These are phyloP conservation scores for Artemisiospiza belli DNA, from an alignment of 2,113 vertebrate genomes.

Conservation along the genomic window DNA sequence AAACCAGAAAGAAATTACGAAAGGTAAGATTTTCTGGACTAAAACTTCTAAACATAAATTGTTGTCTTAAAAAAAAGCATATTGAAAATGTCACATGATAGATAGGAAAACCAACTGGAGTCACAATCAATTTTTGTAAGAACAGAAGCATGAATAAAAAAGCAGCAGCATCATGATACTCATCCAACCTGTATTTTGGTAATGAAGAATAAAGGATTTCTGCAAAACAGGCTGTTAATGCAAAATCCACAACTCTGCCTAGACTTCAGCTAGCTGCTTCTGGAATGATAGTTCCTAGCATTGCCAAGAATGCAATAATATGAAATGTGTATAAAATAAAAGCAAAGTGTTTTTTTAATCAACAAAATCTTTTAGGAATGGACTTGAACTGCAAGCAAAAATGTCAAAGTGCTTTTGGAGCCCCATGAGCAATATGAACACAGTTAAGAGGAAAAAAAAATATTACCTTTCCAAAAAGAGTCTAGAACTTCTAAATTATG, in stretches of 20 bases:
- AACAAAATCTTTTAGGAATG: not conserved
- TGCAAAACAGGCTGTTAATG: conserved; percentile 48
- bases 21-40: not conserved
- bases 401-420: not conserved
- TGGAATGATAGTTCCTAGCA: not conserved
- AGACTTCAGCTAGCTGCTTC: conserved; percentile 6
- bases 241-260: conserved; percentile 60
- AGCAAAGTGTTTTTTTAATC: not conserved
- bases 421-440: accelerated
- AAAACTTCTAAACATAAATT: conserved; percentile 25
- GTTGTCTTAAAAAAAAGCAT: not conserved
- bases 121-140: conserved; percentile 43
- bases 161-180: not conserved
- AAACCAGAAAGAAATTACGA: not conserved
- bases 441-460: not conserved
- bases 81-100: not conserved
- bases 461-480: not conserved
- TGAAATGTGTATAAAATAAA: not conserved
- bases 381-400: not conserved
- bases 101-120: conserved; percentile 8
- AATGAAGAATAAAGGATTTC: conserved; percentile 65
- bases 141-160: conserved; percentile 51
- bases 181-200: conserved; percentile 13
- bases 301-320: not conserved
- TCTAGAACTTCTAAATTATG: not conserved